Evolutionary conservation across 1,140 invertebrate genomes (phyloP).

Genomic region (Neodiprion pinetum): DNA sequence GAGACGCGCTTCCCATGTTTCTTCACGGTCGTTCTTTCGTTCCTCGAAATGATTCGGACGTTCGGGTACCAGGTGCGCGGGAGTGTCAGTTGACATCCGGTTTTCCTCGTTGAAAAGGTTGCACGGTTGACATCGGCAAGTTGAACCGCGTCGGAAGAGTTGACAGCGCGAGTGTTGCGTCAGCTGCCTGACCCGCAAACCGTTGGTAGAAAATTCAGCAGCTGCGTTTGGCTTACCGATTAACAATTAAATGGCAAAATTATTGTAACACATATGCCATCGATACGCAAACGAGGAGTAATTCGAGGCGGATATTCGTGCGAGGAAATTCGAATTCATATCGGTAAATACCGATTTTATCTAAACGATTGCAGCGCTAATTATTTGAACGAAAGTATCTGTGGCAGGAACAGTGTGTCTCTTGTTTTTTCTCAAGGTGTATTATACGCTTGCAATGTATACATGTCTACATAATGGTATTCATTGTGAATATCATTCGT

Average conservation of each 20-base stretch:
- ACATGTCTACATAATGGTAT: too few species aligned
- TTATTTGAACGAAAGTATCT: neutral
- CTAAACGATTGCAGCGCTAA: neutral
- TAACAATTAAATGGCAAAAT: constrained; percentile 51
- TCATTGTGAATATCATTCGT: neutral
- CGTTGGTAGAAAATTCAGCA: neutral
- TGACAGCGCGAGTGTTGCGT: neutral
- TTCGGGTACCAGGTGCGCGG: neutral
- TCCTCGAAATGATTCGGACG: too few species aligned
- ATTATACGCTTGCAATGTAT: too few species aligned
- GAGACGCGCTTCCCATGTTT: too few species aligned
- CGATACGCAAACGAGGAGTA: neutral
- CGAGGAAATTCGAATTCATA: neutral
- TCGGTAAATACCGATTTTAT: constrained; percentile 2
- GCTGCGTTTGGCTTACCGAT: constrained; percentile 29
- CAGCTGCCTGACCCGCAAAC: neutral
- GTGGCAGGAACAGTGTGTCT: neutral
- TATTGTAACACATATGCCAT: constrained; percentile 41
- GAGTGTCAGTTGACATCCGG: too few species aligned
- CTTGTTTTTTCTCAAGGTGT: neutral
- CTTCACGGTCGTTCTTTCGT: neutral
- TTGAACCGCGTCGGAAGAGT: neutral
- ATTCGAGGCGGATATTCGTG: neutral
- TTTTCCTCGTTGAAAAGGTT: neutral
- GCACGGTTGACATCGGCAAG: neutral